A percentile compares a stretch with the other conserved stretches of the same genome.
phyloP scores from a whole-genome alignment of 2,797 vertebrate species.

The Macroramphosus scolopax region DNA sequence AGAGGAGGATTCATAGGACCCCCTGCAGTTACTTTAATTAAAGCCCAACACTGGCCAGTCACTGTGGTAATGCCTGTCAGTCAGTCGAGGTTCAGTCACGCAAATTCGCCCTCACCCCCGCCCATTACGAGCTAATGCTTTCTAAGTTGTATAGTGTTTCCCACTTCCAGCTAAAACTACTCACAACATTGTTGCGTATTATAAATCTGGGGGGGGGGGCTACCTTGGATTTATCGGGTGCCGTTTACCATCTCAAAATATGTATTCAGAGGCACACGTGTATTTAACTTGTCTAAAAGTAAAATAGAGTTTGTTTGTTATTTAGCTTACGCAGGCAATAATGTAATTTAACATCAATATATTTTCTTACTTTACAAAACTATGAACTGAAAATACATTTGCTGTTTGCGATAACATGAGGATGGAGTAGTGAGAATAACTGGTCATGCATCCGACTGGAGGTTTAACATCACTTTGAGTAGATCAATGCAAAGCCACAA shows the following conservation, averaged over 20 bases:
- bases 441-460: slow-evolving; percentile 8
- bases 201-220: too few species aligned
- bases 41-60: slow-evolving; percentile 30
- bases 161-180: neutral
- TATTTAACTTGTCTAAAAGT: too few species aligned
- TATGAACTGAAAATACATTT: neutral
- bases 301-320: too few species aligned
- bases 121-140: too few species aligned
- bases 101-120: neutral
- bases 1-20: slow-evolving; percentile 23
- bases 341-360: too few species aligned
- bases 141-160: too few species aligned
- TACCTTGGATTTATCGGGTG: too few species aligned
- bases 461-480: slow-evolving; percentile 40
- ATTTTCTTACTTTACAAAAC: too few species aligned
- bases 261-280: too few species aligned
- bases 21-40: slow-evolving; percentile 59
- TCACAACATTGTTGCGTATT: neutral
- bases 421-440: neutral
- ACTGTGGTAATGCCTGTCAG: slow-evolving; percentile 17
- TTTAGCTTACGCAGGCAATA: too few species aligned
- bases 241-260: too few species aligned
- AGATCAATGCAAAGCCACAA: slow-evolving; percentile 44
- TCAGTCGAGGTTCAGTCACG: slow-evolving; percentile 15
- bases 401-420: neutral